Evolutionary conservation across 2,888 invertebrate genomes (phyloP).

Genomic region (Atrina japonica): DNA sequence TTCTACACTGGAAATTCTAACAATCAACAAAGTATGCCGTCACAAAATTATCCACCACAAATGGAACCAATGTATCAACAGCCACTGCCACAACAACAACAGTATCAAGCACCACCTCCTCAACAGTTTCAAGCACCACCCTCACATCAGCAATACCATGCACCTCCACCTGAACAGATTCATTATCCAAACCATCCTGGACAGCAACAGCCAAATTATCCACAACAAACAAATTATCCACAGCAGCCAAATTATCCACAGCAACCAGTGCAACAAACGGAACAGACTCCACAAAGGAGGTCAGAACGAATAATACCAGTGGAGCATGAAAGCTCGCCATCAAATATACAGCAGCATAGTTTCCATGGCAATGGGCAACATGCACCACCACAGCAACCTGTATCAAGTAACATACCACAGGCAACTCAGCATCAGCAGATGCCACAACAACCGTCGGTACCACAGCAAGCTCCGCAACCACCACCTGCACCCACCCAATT

Average conservation of each 20-base stretch:
- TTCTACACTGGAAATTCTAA: slow-evolving; percentile 15
- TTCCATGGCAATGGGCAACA: slow-evolving; percentile 20
- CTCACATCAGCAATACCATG: slow-evolving; percentile 19
- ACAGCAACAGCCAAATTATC: too few relatives aligned
- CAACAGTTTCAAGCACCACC: slow-evolving; percentile 38
- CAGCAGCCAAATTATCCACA: slow-evolving; percentile 14
- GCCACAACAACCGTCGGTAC: not conserved
- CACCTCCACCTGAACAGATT: slow-evolving; percentile 23
- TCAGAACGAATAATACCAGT: slow-evolving; percentile 47
- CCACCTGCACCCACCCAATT: slow-evolving; percentile 9
- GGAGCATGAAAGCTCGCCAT: slow-evolving; percentile 41
- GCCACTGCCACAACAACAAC: slow-evolving; percentile 28
- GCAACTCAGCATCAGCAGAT: slow-evolving; percentile 16
- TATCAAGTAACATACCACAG: slow-evolving; percentile 5
- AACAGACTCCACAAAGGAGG: too few relatives aligned
- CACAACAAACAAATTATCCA: too few relatives aligned
- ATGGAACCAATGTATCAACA: slow-evolving; percentile 3
- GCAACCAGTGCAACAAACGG: too few relatives aligned
- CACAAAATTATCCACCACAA: slow-evolving; percentile 14
- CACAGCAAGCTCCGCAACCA: slow-evolving; percentile 12
- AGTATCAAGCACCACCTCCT: slow-evolving; percentile 29
- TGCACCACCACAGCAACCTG: slow-evolving; percentile 11
- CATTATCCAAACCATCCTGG: slow-evolving; percentile 41
- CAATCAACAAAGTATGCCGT: slow-evolving; percentile 15
- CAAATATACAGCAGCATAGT: slow-evolving; percentile 26